Conservation (phyloP, 2,888 invertebrate species). For the Drosophila nigritarsus region DNA sequence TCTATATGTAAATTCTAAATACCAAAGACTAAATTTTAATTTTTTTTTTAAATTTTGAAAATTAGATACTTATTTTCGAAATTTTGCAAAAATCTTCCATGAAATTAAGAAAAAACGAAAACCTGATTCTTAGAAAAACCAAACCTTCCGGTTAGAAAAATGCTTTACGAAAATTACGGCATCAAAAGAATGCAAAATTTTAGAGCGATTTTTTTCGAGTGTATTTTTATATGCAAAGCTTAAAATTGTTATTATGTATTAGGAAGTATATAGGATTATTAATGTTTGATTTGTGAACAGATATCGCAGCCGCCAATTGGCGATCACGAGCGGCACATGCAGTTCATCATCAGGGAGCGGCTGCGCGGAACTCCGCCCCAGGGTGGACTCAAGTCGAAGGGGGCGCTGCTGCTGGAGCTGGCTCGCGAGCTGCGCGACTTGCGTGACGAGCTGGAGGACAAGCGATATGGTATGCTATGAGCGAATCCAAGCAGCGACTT, state of each 20-base stretch:
- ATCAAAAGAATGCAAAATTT: neutral
- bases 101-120: too few species aligned
- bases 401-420: conserved; percentile 93
- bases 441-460: conserved; percentile 93
- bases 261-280: neutral
- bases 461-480: conserved; percentile 84
- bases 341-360: conserved; percentile 93
- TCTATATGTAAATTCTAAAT: too few species aligned
- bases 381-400: conserved; percentile 90
- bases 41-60: too few species aligned
- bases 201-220: neutral
- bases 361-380: conserved; percentile 92
- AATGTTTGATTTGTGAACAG: conserved; percentile 82
- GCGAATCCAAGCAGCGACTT: neutral
- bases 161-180: neutral
- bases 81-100: too few species aligned
- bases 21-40: too few species aligned
- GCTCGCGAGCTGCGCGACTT: conserved; percentile 94
- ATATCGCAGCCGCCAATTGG: conserved; percentile 92
- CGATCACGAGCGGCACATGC: conserved; percentile 94
- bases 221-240: neutral
- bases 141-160: neutral
- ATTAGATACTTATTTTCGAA: too few species aligned
- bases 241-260: neutral
- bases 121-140: neutral